Evolutionary conservation across 1,140 invertebrate genomes (phyloP), one percentile per base, ranked within the genome.

Genomic region (Rhagoletis zephyria): DNA sequence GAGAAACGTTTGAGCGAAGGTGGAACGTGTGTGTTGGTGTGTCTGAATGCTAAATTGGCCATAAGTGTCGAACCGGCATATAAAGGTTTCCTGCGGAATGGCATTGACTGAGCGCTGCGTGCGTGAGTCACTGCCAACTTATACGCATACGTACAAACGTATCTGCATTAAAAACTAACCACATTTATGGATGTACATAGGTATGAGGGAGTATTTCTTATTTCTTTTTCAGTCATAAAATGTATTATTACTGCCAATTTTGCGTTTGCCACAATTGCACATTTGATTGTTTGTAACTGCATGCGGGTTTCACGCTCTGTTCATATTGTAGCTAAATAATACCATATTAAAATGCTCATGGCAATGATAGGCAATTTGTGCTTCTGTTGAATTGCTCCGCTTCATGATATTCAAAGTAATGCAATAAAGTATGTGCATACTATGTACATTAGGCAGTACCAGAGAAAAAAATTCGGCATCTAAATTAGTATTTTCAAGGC

Each of bases 211-310:
- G 12, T 14, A 63, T 63, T 63, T 14, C 16, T 4, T 48, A 74
- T 74, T 48, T 6, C 70, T 74, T 74, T 74, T 51, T 40, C 45
- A 42, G 70, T 45, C 45, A 48, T 48, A 74, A 45, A 48, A 42
- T n/a, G 16, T 51, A 74, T 74, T 74, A 74, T 74, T 74, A 74
- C 70, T 74, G 70, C 40, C 70, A 74, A 48, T 74, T 74, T 74
- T 1, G 70, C 45, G 16, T 74, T 16, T 45, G 9, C 30, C 70
- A 48, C 45, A 74, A 1, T 16, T 2, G 6, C 70, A n/a, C 45
- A 48, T 45, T 7, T n/a, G 7, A 10, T 4, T n/a, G 14, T 63
- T 7, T 16, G n/a, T 63, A 14, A 14, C 1, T 63, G 12, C n/a
- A 14, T n/a, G 61, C 12, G 61, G 12, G 7, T 56, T 2, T 56